Base-by-base conservation (phyloP, 2,113 vertebrate genomes). In the Cinclus cinclus region DNA sequence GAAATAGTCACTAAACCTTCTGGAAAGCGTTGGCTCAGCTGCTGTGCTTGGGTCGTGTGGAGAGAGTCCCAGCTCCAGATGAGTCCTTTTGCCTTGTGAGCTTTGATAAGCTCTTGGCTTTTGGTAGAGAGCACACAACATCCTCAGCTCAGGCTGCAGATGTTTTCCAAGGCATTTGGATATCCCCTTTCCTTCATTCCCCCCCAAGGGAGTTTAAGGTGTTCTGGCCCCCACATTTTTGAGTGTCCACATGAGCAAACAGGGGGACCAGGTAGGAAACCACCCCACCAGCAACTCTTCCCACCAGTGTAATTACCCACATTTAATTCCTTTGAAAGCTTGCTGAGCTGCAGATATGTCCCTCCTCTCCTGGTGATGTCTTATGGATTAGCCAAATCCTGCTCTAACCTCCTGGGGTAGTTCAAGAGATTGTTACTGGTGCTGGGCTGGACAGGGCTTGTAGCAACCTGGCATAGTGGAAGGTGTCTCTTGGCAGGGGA, bases 121-220 rank as follows among this genome's bases (percentile, higher is more conserved):
- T 63, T 28, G 17, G 15, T 2, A 16, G 49, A 49, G 28, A 31
- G 23, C 2, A 1, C 55, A 7, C 2, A 7, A 4, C 24, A 2
- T 25, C 20, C 15, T 28, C 67, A 55, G 28, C 53, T 80, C 58
- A 17, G 49, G 37, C 71, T 83, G 55, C 53, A 83, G 73, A 44
- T 62, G 64, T 52, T 80, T 80, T 27, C 67, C 63, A 52, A 12
- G 5, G 1, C 63, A 2, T 5, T 50, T 52, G 62, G 30, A 68
- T 55, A 39, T 33, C n/a, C 52, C 35, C 25, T 37, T 62, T 30
- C 50, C 63, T 62, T 78, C 33, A 24, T 59, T 16, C 16, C 9
- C 16, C 14, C 3, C 31, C 50, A 46, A 13, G 30, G n/a, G 46
- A 12, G 39, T 50, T 93, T 8, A 67, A 46, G 60, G 10, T 53